A percentile compares a stretch with the other conserved stretches of the same genome.
Evolutionary conservation across 2,888 invertebrate genomes (phyloP).

Genomic region (Coelinius sp.): DNA sequence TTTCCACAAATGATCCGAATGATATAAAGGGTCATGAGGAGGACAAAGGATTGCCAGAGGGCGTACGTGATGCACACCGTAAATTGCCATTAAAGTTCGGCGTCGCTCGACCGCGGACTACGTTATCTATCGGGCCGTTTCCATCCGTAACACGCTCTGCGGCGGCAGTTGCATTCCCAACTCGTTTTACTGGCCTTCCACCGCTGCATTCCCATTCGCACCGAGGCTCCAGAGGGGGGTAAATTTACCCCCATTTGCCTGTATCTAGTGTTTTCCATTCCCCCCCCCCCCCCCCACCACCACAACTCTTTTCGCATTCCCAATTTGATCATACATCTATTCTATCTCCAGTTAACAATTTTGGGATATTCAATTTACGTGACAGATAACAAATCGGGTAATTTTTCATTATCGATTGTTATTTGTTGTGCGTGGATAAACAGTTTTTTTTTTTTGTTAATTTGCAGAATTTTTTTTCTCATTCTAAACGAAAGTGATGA

Average conservation of each 20-base stretch:
- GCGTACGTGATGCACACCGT: slow-evolving; percentile 45
- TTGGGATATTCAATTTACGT: not conserved
- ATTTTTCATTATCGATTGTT: not conserved
- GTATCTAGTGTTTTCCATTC: not conserved
- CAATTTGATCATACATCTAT: not conserved
- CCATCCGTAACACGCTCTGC: slow-evolving; percentile 29
- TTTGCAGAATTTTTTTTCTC: no score
- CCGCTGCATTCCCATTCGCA: slow-evolving; percentile 9
- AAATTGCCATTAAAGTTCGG: slow-evolving; percentile 55
- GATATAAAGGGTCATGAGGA: not conserved
- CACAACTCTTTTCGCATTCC: not conserved
- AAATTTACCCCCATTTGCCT: slow-evolving; percentile 20
- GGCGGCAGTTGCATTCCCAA: slow-evolving; percentile 34
- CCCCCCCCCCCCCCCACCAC: no score
- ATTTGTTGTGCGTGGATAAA: no score
- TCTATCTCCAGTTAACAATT: not conserved
- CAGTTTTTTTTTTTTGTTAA: no score
- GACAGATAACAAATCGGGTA: not conserved
- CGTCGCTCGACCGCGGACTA: slow-evolving; percentile 30
- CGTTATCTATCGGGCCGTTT: slow-evolving; percentile 41
- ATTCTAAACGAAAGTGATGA: no score
- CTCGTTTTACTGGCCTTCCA: slow-evolving; percentile 15
- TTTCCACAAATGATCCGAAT: not conserved
- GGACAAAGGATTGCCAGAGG: not conserved
- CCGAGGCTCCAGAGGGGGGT: not conserved